phyloP scores from a whole-genome alignment of 1,140 invertebrate species.

The Heliothis virescens region DNA sequence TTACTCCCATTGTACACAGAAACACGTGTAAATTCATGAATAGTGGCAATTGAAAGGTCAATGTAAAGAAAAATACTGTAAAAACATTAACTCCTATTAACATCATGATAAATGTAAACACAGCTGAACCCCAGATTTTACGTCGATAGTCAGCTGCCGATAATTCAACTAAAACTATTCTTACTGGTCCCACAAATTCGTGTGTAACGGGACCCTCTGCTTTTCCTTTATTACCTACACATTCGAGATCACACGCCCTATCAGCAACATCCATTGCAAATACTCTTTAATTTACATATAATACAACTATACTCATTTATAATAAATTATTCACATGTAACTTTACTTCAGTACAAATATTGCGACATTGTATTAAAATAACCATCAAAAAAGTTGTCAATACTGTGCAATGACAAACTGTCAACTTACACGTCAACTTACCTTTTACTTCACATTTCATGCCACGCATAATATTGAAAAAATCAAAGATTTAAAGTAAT shows the following conservation, averaged over 20 bases:
- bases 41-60: slow-evolving; percentile 52
- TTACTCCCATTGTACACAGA: slow-evolving; percentile 70
- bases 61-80: slow-evolving; percentile 58
- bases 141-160: slow-evolving; percentile 7
- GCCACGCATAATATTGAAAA: not conserved
- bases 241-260: slow-evolving; percentile 66
- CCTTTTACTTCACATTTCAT: not conserved
- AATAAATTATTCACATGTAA: not conserved
- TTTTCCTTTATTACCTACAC: slow-evolving; percentile 53
- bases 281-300: not conserved
- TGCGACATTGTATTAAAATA: not conserved
- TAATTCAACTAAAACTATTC: slow-evolving; percentile 69
- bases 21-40: slow-evolving; percentile 61
- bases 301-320: not conserved
- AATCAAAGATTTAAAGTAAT: too few species aligned
- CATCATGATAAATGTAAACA: slow-evolving; percentile 61
- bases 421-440: too few species aligned
- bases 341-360: not conserved
- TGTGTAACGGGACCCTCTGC: not conserved
- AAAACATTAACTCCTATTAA: slow-evolving; percentile 60
- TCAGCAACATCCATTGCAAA: slow-evolving; percentile 45
- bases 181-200: slow-evolving; percentile 74
- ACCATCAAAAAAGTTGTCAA: not conserved
- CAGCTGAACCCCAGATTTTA: slow-evolving; percentile 57
- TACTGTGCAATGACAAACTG: too few species aligned